phyloP scores from a whole-genome alignment of 2,113 vertebrate genomes.

The Epinephelus lanceolatus region DNA sequence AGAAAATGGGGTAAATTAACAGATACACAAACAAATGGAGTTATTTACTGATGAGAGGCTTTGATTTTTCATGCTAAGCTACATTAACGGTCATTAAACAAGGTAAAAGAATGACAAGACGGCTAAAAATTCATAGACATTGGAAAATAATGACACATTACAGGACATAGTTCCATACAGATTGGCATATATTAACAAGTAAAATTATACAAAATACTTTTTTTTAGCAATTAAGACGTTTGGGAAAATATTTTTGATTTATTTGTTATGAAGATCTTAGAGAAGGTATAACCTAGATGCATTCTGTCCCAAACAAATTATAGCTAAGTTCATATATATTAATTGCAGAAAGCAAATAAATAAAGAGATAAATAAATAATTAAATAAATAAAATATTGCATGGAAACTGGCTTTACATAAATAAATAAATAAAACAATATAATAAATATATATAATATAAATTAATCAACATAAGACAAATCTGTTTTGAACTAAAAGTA shows the following conservation, averaged over 20 bases:
- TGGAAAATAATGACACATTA: slow-evolving; percentile 79
- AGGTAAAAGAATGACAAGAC: slow-evolving; percentile 76
- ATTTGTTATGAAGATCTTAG: slow-evolving; percentile 80
- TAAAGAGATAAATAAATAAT: slow-evolving; percentile 66
- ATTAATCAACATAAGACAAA: slow-evolving; percentile 23
- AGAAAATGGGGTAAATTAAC: slow-evolving; percentile 80
- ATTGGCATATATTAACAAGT: slow-evolving; percentile 82
- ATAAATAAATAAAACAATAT: slow-evolving; percentile 65
- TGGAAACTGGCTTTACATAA: slow-evolving; percentile 21
- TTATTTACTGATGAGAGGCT: slow-evolving; percentile 80
- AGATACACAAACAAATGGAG: slow-evolving; percentile 78
- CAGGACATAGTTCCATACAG: slow-evolving; percentile 81
- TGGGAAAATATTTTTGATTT: slow-evolving; percentile 83
- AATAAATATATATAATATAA: slow-evolving; percentile 67
- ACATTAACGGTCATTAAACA: slow-evolving; percentile 79
- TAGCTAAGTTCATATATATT: slow-evolving; percentile 55
- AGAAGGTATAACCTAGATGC: slow-evolving; percentile 75
- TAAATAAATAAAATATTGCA: slow-evolving; percentile 64
- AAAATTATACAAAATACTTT: slow-evolving; percentile 85
- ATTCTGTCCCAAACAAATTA: slow-evolving; percentile 77
- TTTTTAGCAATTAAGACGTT: slow-evolving; percentile 78
- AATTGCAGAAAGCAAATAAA: slow-evolving; percentile 65
- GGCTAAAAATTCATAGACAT: slow-evolving; percentile 75
- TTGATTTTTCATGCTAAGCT: slow-evolving; percentile 82
- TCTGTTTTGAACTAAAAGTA: slow-evolving; percentile 54